A percentile compares a stretch with the other conserved stretches of the same genome.
Conservation (phyloP, 2,797 vertebrate genomes). For the Pangasius krempfi region DNA sequence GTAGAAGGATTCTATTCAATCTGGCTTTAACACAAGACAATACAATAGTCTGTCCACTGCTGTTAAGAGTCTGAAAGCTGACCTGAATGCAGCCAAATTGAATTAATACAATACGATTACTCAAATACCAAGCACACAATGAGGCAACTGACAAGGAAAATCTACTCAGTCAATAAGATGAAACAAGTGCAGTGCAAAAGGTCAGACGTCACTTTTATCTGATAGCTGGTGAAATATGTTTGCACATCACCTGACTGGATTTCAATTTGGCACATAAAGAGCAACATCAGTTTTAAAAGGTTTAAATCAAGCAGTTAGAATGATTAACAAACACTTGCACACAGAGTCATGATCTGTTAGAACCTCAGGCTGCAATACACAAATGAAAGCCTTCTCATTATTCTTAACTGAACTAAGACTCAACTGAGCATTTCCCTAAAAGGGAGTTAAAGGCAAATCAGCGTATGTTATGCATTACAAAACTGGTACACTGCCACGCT, state of each 20-base stretch:
- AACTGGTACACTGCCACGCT: conserved; percentile 38
- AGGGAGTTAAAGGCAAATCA: neutral
- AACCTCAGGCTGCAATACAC: neutral
- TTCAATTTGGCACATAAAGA: conserved; percentile 37
- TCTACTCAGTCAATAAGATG: conserved; percentile 41
- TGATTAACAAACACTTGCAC: conserved; percentile 21
- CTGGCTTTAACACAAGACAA: conserved; percentile 31
- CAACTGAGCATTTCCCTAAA: neutral
- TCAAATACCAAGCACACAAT: conserved; percentile 43
- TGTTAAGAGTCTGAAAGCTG: conserved; percentile 48
- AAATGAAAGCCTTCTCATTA: conserved; percentile 1
- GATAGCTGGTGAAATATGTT: conserved; percentile 19
- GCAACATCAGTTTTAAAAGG: conserved; percentile 36
- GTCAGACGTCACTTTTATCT: conserved; percentile 46
- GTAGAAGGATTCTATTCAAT: conserved; percentile 35
- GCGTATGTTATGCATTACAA: neutral
- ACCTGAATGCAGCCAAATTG: conserved; percentile 43
- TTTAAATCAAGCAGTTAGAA: conserved; percentile 41
- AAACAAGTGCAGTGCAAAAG: conserved; percentile 39
- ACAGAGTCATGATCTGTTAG: neutral
- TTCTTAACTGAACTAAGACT: neutral
- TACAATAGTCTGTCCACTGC: conserved; percentile 36
- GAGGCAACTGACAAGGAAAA: conserved; percentile 38
- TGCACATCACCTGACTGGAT: conserved; percentile 27
- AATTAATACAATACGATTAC: conserved; percentile 54